Conservation (phyloP, 2,797 vertebrate species). For the Rhyacichthys aspro region DNA sequence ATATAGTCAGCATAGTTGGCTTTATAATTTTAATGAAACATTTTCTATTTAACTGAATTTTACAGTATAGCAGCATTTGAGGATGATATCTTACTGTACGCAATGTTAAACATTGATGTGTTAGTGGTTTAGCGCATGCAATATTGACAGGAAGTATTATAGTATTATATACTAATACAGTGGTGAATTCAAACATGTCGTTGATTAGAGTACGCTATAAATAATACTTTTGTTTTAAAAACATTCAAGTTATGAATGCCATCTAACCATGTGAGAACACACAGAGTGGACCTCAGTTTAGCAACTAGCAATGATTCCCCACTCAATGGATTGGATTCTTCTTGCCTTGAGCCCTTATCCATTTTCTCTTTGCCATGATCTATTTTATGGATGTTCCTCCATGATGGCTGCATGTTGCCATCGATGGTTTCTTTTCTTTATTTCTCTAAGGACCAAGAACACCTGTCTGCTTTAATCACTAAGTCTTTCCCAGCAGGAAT, state of each 20-base stretch:
- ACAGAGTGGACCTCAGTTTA: constrained; percentile 58
- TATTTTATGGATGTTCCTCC: constrained; percentile 83
- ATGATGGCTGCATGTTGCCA: constrained; percentile 78
- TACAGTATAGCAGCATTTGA: background rate
- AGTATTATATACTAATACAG: no score
- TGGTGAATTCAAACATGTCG: no score
- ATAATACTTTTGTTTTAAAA: constrained; percentile 12
- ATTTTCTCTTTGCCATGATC: constrained; percentile 78
- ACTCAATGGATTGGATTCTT: constrained; percentile 69
- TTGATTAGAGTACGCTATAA: background rate
- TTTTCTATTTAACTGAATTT: no score
- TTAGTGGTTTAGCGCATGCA: no score
- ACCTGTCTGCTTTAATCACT: constrained; percentile 81
- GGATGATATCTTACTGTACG: no score
- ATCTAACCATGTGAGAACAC: constrained; percentile 51
- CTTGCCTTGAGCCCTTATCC: constrained; percentile 72
- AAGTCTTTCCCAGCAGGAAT: constrained; percentile 78
- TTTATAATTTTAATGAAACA: no score
- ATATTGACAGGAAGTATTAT: no score
- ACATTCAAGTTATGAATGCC: constrained; percentile 13
- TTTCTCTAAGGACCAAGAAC: constrained; percentile 80
- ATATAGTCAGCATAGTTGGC: background rate
- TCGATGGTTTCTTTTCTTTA: constrained; percentile 78
- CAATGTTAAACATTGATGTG: no score
- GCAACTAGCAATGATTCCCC: constrained; percentile 64